Evolutionary conservation across 2,888 invertebrate genomes (phyloP).

Genomic region (Lepas anatifera): DNA sequence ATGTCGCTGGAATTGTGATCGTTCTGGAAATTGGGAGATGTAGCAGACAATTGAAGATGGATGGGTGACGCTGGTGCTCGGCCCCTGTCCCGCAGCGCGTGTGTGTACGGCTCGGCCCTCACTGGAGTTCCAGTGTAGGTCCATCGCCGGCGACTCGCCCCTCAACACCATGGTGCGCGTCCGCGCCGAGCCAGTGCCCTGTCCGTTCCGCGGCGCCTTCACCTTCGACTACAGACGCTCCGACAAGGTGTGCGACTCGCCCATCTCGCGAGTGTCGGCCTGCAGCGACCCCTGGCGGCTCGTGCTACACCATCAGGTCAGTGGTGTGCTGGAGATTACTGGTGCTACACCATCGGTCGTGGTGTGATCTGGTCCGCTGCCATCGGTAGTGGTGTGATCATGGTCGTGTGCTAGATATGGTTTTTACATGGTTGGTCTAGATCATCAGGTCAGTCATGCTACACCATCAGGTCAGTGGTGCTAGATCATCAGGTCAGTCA

Average conservation of each 20-base stretch:
- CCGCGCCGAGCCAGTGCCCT: neutral
- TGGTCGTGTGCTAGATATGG: no score
- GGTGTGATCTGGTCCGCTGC: no score
- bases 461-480: neutral
- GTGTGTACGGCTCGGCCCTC: neutral
- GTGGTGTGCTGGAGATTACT: no score
- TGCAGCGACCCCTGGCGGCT: neutral
- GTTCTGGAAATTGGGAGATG: no score
- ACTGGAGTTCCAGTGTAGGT: neutral
- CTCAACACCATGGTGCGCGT: constrained; percentile 7
- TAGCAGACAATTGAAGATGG: no score
- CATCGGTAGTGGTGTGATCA: no score
- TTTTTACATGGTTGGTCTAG: no score
- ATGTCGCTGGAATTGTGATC: no score
- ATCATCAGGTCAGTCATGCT: no score
- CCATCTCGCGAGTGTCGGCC: neutral
- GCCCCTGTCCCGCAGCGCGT: neutral
- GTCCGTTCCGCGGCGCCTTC: neutral
- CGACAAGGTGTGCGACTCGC: neutral
- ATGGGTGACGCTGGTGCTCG: no score
- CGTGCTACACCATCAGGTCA: neutral
- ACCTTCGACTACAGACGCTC: neutral
- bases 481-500: no score
- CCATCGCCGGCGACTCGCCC: neutral
- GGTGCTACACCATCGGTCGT: no score